phyloP scores from a whole-genome alignment of 2,797 vertebrate genomes.

The Sciurus carolinensis region DNA sequence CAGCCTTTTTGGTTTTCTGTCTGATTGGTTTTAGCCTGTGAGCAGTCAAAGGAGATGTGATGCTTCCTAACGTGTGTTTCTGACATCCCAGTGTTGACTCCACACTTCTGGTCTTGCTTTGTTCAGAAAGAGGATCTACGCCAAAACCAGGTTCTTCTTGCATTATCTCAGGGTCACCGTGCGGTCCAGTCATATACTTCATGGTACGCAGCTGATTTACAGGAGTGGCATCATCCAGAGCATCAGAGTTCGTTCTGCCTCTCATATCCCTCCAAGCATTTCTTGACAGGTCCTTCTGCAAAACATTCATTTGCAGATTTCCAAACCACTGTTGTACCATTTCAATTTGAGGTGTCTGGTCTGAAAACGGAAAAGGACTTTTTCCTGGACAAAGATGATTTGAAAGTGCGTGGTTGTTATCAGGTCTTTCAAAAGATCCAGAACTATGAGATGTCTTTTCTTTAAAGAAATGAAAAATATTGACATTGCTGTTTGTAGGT shows the following conservation, averaged over 20 bases:
- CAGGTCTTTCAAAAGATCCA: slow-evolving; percentile 89
- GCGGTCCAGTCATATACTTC: slow-evolving; percentile 80
- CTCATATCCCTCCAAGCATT: slow-evolving; percentile 91
- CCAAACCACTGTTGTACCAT: slow-evolving; percentile 95
- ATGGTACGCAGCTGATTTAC: slow-evolving; percentile 84
- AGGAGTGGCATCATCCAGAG: slow-evolving; percentile 42
- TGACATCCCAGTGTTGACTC: slow-evolving; percentile 86
- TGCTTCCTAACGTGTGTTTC: slow-evolving; percentile 85
- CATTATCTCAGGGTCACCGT: slow-evolving; percentile 86
- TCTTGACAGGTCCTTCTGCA: slow-evolving; percentile 86
- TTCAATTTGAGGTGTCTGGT: slow-evolving; percentile 91
- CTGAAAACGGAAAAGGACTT: slow-evolving; percentile 88
- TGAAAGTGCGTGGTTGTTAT: slow-evolving; percentile 91
- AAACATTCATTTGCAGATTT: slow-evolving; percentile 88
- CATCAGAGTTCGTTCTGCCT: slow-evolving; percentile 69
- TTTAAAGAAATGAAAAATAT: slow-evolving; percentile 89
- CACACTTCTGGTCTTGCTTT: slow-evolving; percentile 78
- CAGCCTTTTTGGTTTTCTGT: slow-evolving; percentile 98
- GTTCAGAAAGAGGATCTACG: slow-evolving; percentile 87
- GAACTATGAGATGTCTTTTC: slow-evolving; percentile 82
- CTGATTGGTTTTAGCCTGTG: slow-evolving; percentile 95
- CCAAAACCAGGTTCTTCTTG: slow-evolving; percentile 83
- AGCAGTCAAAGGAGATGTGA: slow-evolving; percentile 91
- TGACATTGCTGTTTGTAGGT: slow-evolving; percentile 86
- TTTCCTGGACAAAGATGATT: slow-evolving; percentile 90